Evolutionary conservation across 2,888 invertebrate genomes (phyloP).

Genomic region (Ophion costatus): DNA sequence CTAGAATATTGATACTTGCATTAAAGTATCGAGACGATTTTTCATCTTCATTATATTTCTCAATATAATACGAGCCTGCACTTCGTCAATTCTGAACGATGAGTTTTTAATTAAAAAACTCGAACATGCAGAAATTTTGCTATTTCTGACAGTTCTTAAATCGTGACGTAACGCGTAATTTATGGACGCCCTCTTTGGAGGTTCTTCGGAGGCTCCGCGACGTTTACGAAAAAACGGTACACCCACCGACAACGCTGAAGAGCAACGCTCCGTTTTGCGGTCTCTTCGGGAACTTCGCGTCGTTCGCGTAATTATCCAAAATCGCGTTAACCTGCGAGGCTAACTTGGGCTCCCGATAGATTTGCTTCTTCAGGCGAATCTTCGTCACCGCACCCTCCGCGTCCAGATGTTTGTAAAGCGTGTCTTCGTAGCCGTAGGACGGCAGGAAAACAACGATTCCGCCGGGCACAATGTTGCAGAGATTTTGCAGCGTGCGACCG

Average conservation of each 20-base stretch:
- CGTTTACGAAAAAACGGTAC: slow-evolving; percentile 9
- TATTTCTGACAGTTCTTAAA: too few species aligned
- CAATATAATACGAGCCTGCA: too few species aligned
- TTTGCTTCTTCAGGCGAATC: slow-evolving; percentile 88
- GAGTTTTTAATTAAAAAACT: too few species aligned
- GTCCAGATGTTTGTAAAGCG: slow-evolving; percentile 87
- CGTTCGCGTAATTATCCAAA: slow-evolving; percentile 87
- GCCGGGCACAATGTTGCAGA: slow-evolving; percentile 92
- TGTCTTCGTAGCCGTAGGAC: slow-evolving; percentile 94
- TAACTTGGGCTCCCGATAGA: slow-evolving; percentile 92
- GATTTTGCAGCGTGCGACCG: slow-evolving; percentile 89
- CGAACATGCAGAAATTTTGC: too few species aligned
- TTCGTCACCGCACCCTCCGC: slow-evolving; percentile 87
- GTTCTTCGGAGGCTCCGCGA: slow-evolving; percentile 3
- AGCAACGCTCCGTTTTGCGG: slow-evolving; percentile 90
- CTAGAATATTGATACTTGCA: too few species aligned
- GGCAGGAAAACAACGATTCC: slow-evolving; percentile 97
- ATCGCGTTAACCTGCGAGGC: slow-evolving; percentile 90
- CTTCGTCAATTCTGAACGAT: too few species aligned
- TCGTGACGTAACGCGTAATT: too few species aligned
- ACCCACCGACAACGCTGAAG: slow-evolving; percentile 94
- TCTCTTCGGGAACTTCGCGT: slow-evolving; percentile 83
- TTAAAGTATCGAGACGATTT: too few species aligned
- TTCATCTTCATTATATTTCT: too few species aligned
- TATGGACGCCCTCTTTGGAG: too few species aligned